Evolutionary conservation across 2,113 vertebrate genomes (phyloP).

Genomic region (Callipepla californica): DNA sequence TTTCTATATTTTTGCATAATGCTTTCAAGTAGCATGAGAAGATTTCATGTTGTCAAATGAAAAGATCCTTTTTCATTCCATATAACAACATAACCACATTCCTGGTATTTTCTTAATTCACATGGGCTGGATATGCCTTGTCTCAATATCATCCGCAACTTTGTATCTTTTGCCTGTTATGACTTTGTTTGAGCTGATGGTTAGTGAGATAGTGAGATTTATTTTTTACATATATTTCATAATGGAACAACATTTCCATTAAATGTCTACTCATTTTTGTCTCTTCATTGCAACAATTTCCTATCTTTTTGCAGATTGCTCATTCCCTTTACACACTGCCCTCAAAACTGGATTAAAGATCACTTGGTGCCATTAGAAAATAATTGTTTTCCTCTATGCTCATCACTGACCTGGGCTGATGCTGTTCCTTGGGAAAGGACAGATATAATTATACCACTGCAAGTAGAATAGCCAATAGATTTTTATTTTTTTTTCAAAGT

Average conservation of each 20-base stretch:
- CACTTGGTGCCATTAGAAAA: background rate
- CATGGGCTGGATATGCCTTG: background rate
- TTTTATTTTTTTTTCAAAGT: background rate
- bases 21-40: background rate
- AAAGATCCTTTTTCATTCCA: background rate
- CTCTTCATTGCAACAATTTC: accelerated
- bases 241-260: background rate
- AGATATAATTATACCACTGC: background rate
- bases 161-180: background rate
- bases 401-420: background rate
- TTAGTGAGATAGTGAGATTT: background rate
- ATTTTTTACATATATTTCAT: background rate
- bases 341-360: background rate
- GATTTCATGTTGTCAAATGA: background rate
- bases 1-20: background rate
- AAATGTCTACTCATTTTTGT: background rate
- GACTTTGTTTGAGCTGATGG: accelerated
- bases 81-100: background rate
- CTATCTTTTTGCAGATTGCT: background rate
- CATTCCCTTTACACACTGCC: background rate
- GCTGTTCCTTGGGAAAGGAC: background rate
- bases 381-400: background rate
- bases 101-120: background rate
- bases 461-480: background rate
- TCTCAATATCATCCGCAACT: accelerated